These are phyloP conservation scores for Drosophila paulistorum DNA, from an alignment of 1,140 invertebrate genomes.

Conservation along the genomic window DNA sequence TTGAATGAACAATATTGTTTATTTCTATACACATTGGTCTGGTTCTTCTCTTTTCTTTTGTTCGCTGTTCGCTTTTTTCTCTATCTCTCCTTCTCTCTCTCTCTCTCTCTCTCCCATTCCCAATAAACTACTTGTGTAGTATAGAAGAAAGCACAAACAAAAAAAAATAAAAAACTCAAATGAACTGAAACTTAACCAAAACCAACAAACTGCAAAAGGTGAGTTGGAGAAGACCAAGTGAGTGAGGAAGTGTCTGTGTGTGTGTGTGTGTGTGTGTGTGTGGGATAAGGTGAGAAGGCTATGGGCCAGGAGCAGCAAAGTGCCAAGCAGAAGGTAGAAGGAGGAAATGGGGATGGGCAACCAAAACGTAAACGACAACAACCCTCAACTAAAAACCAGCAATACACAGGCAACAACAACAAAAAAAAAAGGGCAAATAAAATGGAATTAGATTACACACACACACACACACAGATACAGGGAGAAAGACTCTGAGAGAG, in stretches of 20 bases:
- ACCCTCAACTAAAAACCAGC: conserved; percentile 32
- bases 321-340: not conserved
- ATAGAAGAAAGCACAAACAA: conserved; percentile 9
- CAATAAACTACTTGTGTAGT: not conserved
- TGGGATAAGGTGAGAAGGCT: not conserved
- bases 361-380: conserved; percentile 26
- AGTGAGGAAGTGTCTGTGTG: not conserved
- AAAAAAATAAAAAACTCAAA: conserved; percentile 22
- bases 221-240: not conserved
- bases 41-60: conserved; percentile 25
- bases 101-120: not conserved
- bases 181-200: conserved; percentile 12
- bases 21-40: conserved; percentile 23
- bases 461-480: not conserved
- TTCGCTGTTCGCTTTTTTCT: not conserved
- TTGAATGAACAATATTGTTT: conserved; percentile 44
- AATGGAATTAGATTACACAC: conserved; percentile 48
- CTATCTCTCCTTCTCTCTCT: conserved; percentile 4
- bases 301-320: not conserved
- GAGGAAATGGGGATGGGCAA: conserved; percentile 1
- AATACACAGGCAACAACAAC: conserved; percentile 22
- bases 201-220: conserved; percentile 1
- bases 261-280: conserved; percentile 7
- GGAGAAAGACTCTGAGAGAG: not conserved
- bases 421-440: conserved; percentile 50